A percentile compares a stretch with the other conserved stretches of the same genome.
Conservation (phyloP, 2,113 vertebrate species). For the Mustelus asterias region DNA sequence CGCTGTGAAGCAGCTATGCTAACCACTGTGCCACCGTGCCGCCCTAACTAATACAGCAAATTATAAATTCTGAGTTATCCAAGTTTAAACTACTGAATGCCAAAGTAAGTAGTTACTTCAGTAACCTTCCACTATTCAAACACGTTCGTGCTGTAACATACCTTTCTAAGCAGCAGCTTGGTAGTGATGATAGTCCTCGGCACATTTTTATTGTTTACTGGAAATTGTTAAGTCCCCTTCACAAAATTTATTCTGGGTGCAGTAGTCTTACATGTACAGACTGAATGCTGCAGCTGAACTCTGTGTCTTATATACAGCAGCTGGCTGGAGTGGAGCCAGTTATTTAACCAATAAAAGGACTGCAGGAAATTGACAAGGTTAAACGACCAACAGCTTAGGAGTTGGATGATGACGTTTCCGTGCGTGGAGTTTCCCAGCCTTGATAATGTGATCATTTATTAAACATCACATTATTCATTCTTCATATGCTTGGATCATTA, state of each 20-base stretch:
- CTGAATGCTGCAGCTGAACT: not conserved
- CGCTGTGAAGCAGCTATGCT: too few species aligned
- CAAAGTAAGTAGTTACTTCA: not conserved
- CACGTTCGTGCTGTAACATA: not conserved
- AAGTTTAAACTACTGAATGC: not conserved
- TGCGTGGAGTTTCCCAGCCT: conserved; percentile 14
- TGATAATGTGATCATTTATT: not conserved
- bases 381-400: not conserved
- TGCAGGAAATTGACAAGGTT: conserved; percentile 35
- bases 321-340: not conserved
- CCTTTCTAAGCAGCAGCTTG: conserved; percentile 29
- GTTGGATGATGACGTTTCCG: not conserved
- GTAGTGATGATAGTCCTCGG: conserved; percentile 26
- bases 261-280: not conserved
- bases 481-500: not conserved
- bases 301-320: conserved; percentile 1
- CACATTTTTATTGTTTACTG: not conserved
- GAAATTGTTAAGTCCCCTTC: not conserved
- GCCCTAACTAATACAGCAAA: not conserved
- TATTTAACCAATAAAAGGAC: not conserved
- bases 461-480: conserved; percentile 5
- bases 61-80: not conserved
- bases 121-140: not conserved
- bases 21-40: too few species aligned
- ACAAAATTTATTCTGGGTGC: not conserved